phyloP scores from a whole-genome alignment of 2,888 invertebrate genomes.

The Hydriomena furcata region DNA sequence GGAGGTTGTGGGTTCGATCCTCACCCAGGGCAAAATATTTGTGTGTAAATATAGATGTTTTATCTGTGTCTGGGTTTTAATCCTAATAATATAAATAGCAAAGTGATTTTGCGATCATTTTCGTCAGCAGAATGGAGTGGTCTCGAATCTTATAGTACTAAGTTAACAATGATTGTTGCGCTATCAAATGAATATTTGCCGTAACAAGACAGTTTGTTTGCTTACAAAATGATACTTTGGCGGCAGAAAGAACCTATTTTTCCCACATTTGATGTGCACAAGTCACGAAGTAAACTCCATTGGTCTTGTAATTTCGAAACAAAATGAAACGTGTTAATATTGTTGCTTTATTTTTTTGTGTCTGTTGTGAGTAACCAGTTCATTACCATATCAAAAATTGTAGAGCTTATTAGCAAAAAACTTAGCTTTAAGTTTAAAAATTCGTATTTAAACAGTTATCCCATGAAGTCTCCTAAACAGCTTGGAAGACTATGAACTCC shows the following conservation, averaged over 20 bases:
- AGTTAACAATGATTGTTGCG: constrained; percentile 11
- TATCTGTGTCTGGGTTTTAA: no score
- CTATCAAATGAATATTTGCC: constrained; percentile 13
- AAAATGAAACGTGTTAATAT: constrained; percentile 15
- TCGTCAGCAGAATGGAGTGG: constrained; percentile 42
- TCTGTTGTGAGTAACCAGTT: constrained; percentile 12
- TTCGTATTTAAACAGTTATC: no score
- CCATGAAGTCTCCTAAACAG: no score
- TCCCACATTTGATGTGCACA: constrained; percentile 3
- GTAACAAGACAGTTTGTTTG: constrained; percentile 12
- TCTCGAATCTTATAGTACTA: background rate
- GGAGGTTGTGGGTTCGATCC: no score
- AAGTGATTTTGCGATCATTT: no score
- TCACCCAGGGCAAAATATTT: no score
- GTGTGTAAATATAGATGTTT: no score
- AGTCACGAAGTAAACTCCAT: background rate
- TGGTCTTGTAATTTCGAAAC: background rate
- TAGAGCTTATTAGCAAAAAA: no score
- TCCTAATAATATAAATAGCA: no score
- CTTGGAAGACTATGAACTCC: no score
- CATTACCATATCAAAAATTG: no score
- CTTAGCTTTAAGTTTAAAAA: no score
- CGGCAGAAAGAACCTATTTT: constrained; percentile 1
- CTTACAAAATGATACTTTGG: constrained; percentile 5
- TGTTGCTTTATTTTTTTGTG: constrained; percentile 1